Base-by-base conservation (phyloP, 2,113 vertebrate species). In the Scatophagus argus region DNA sequence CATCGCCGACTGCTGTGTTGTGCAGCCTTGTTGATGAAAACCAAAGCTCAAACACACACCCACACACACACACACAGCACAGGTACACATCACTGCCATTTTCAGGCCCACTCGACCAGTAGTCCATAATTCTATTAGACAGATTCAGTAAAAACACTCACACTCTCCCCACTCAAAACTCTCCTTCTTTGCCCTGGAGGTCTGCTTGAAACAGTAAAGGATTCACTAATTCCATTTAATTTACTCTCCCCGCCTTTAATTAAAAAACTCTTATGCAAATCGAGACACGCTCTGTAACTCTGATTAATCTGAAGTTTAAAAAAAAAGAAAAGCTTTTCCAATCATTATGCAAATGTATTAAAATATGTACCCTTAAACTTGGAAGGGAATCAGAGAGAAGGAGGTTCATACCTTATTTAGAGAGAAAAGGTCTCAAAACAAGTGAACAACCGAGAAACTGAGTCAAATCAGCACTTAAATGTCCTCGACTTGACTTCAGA, bases 161-260 rank as follows among this genome's bases (percentile, higher is more conserved):
- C 16, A 10, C 56, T 75, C 38, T 46, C 38, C 46, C 4, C 58
- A 36, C 25, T 36, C 2, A 11, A 19, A 51, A 27, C 29, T 54
- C 25, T 51, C 41, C 34, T 1, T 23, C 29, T 73, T 32, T 36
- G 62, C 61, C 77, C 71, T 12, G 16, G 25, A 67, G 85, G 56
- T 60, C n/a, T 4, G 55, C 60, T 77, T 52, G 27, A 70, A 86
- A 75, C 77, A 79, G 39, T 71, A 12, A 77, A 81, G 47, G 54
- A 87, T 74, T 81, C 75, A 62, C 64, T 89, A 80, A 82, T 83
- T 91, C 69, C 58, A 84, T 81, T 85, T 90, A 77, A 85, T 87
- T 87, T 84, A 75, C 77, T 82, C 64, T 86, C 29, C 3, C 31
- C 72, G 70, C 63, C 65, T 84, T 84, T 88, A 85, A 89, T 88